These are phyloP conservation scores for Dipodomys spectabilis DNA, from an alignment of 2,113 vertebrate genomes.

Conservation along the genomic window DNA sequence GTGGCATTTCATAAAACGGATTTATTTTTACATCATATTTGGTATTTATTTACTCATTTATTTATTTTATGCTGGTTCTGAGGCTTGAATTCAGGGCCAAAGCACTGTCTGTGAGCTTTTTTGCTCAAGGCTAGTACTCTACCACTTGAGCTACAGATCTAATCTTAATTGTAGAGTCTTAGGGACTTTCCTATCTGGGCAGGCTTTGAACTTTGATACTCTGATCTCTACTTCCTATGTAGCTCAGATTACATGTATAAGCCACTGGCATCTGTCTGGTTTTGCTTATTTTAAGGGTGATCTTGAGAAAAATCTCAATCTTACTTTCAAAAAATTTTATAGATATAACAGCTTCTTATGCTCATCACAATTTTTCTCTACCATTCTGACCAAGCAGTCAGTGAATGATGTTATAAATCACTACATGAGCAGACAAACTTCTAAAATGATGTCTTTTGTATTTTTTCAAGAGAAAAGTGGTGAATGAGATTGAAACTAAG, in stretches of 20 bases:
- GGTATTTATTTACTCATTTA: neutral
- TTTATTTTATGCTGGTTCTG: no score
- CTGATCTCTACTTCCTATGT: no score
- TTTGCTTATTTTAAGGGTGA: conserved; percentile 8
- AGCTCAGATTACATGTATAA: no score
- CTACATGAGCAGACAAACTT: neutral
- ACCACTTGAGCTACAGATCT: no score
- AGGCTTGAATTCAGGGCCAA: no score
- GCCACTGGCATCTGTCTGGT: neutral
- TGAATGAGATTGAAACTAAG: neutral
- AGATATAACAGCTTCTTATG: neutral
- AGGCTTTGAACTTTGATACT: no score
- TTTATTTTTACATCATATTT: conserved; percentile 16
- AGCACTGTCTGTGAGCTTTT: no score
- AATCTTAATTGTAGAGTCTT: no score
- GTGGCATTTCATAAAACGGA: conserved; percentile 25
- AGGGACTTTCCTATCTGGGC: no score
- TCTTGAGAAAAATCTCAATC: neutral
- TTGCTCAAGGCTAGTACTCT: no score
- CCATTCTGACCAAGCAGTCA: neutral
- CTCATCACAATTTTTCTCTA: neutral
- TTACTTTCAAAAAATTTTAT: conserved; percentile 5
- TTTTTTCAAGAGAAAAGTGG: neutral
- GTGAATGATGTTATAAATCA: neutral
- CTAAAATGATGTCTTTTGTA: neutral